These are phyloP conservation scores for Ceuthmochares aereus DNA, from an alignment of 2,113 vertebrate genomes.

Conservation along the genomic window DNA sequence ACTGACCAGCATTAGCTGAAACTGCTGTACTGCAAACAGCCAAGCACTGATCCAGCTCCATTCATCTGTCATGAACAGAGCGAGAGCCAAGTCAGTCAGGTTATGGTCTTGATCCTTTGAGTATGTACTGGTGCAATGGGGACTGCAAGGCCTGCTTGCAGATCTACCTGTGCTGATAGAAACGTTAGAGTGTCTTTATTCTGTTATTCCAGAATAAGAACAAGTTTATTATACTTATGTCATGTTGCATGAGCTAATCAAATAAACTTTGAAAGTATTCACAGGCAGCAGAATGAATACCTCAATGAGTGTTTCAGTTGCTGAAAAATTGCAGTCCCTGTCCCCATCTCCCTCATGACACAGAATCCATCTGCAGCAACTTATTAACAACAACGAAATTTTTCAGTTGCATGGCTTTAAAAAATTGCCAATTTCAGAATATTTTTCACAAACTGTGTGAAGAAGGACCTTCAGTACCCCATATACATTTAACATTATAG, in stretches of 20 bases:
- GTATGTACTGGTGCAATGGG: background rate
- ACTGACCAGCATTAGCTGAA: background rate
- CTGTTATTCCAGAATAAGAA: background rate
- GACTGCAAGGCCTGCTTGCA: background rate
- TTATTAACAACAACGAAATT: background rate
- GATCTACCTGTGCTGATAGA: background rate
- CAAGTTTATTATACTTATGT: background rate
- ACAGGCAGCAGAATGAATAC: background rate
- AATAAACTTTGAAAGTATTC: background rate
- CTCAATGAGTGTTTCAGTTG: background rate
- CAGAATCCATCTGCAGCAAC: background rate
- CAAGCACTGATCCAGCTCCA: background rate
- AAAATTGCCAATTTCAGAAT: background rate
- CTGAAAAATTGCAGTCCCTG: background rate
- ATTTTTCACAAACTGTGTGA: background rate
- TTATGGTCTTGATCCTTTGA: background rate
- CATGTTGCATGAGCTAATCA: background rate
- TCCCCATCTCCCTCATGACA: background rate
- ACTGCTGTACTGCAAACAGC: background rate
- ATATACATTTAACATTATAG: accelerated
- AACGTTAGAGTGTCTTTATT: background rate
- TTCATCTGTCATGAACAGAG: accelerated
- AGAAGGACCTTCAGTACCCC: background rate
- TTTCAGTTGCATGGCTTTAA: background rate
- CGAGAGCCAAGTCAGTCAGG: accelerated